Evolutionary conservation across 2,797 vertebrate species (phyloP), one percentile per base, ranked within the genome.

Genomic region (Limosa lapponica): DNA sequence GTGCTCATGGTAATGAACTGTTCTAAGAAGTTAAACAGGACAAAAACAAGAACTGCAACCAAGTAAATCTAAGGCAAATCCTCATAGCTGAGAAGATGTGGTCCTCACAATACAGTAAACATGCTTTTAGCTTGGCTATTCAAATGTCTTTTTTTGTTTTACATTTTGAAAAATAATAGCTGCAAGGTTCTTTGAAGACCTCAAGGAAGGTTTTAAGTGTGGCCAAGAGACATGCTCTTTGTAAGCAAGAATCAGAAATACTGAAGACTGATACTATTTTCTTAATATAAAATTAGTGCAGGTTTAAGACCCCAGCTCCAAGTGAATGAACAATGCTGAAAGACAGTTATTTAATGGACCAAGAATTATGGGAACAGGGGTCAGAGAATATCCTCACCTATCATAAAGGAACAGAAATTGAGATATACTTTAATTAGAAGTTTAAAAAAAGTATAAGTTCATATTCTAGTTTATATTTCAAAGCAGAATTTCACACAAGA

Each of bases 381-480:
- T 62, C 64, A 81, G 28, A 83, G 39, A 92, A 92, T 61, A 82
- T 28, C 43, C 30, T 77, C 37, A 77, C 62, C 34, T 91, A 74
- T 79, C 6, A 55, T 46, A 84, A 87, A 55, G 25, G 20, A 75
- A 66, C 3, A 89, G 51, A 87, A 89, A 78, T 52, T 8, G 27
- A 90, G 28, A 74, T 91, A 82, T 81, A 32, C 18, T 58, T 85
- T 74, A 79, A 88, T 78, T 94, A 85, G 39, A 90, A 52, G 23
- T 66, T 66, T 74, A 89, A 90, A 88, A 88, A 73, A 78, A 61
- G 19, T 59, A 18, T 58, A 86, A 73, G 2, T 86, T 90, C 28
- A 52, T 71, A 77, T 62, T 88, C 41, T 52, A 72, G 27, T 71
- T 92, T 92, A 41, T 92, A 90, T 89, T 89, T 91, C 51, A 65